phyloP scores from a whole-genome alignment of 1,140 invertebrate species.

The Halesus radiatus region DNA sequence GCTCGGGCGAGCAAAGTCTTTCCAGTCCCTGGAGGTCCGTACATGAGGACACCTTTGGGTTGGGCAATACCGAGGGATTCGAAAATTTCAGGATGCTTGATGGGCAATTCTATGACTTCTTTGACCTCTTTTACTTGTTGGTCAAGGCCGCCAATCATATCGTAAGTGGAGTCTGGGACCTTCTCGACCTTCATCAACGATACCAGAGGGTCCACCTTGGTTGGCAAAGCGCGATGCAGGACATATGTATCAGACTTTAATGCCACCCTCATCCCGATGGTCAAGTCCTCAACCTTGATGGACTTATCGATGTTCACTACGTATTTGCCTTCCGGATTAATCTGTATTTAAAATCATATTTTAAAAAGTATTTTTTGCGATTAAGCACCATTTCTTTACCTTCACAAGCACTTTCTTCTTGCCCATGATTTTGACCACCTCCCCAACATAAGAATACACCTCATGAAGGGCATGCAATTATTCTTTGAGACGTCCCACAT shows the following conservation, averaged over 20 bases:
- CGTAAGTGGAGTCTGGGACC: conserved; percentile 99
- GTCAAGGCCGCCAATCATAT: conserved; percentile 99
- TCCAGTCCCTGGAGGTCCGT: conserved; percentile 94
- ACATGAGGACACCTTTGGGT: conserved; percentile 93
- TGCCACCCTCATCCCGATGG: conserved; percentile 97
- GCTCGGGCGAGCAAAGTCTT: conserved; percentile 98
- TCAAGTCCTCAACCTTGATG: conserved; percentile 98
- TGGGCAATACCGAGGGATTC: conserved; percentile 98
- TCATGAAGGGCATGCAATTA: conserved; percentile 98
- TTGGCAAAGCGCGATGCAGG: conserved; percentile 98
- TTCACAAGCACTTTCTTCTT: conserved; percentile 99
- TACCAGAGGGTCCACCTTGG: conserved; percentile 99
- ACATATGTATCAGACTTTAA: conserved; percentile 99
- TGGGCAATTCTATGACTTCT: conserved; percentile 98
- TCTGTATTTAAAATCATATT: too few species aligned
- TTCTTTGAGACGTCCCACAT: conserved; percentile 96
- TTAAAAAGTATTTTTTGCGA: too few species aligned
- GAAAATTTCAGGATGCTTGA: conserved; percentile 99
- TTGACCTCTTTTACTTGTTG: conserved; percentile 99
- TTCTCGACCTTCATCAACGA: conserved; percentile 99
- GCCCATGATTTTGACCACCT: conserved; percentile 99
- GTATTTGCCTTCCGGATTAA: conserved; percentile 99
- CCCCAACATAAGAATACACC: conserved; percentile 99
- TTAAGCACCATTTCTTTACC: too few species aligned
- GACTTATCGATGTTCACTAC: conserved; percentile 99